Base-by-base conservation (phyloP, 2,113 vertebrate genomes). In the Microtus oregoni region DNA sequence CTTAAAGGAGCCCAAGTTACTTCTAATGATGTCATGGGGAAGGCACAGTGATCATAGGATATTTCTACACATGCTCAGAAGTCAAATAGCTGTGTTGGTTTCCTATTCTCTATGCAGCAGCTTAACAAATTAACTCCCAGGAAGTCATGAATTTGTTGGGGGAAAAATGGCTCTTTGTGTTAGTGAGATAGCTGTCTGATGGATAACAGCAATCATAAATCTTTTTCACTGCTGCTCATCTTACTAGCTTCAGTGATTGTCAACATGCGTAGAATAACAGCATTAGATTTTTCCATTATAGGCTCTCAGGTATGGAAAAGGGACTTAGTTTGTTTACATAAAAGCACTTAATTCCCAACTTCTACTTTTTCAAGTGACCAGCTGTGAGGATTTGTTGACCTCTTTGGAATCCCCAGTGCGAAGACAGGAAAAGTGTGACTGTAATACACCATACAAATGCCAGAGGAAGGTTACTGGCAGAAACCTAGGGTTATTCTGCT, bases 61-160 rank as follows among this genome's bases (percentile, higher is more conserved):
- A 26, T 89, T 85, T 35, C 65, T 83, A 0, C 67, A 32, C 70
- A 5, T 75, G 55, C n/a, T 95, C 89, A 58, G 50, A 85, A 93
- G 78, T 94, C 92, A 96, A 96, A 95, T 95, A 91, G 96, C 50
- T 85, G 47, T 68, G 93, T 88, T 90, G 94, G 17, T 41, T 75
- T n/a, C 30, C n/a, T 75, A 90, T 50, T 86, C 13, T 73, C 2
- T 92, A 77, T 96, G 12, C 65, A 63, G 72, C 30, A 85, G 1
- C 1, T 79, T 72, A 93, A 96, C 87, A 91, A 96, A 72, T 95
- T 95, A 91, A 86, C 61, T 91, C 65, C 3, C 0, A 50, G 72
- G 44, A 41, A 81, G 15, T 24, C 32, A 85, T n/a, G 61, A 26
- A 86, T 44, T 81, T 92, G 4, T 79, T 79, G 32, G 38, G 2